Evolutionary conservation across 2,113 vertebrate species (phyloP).

Genomic region (Mustela nigripes): DNA sequence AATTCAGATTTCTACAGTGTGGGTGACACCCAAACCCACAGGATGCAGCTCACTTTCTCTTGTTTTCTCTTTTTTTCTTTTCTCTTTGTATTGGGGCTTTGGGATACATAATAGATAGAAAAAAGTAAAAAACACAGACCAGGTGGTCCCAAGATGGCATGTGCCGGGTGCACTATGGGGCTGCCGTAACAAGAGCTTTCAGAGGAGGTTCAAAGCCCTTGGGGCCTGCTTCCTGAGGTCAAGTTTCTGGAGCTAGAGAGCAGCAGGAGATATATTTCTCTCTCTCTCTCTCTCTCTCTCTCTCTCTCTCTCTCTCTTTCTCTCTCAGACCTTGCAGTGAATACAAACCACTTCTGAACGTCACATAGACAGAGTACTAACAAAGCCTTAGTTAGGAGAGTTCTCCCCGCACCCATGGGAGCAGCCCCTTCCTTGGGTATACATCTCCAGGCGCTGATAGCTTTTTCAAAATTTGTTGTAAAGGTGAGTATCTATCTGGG

Average conservation of each 20-base stretch:
- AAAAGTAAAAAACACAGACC: not conserved
- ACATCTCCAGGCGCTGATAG: not conserved
- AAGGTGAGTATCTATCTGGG: not conserved
- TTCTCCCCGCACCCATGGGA: not conserved
- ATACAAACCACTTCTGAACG: not conserved
- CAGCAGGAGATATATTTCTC: not conserved
- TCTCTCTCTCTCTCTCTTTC: not conserved
- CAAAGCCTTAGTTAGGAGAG: not conserved
- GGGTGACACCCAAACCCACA: not conserved
- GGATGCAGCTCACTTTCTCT: not conserved
- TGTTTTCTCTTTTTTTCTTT: not conserved
- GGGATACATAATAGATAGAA: not conserved
- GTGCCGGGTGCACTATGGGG: accelerated
- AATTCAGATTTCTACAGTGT: not conserved
- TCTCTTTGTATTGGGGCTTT: not conserved
- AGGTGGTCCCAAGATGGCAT: not conserved
- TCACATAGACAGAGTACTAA: not conserved
- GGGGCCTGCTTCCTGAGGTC: not conserved
- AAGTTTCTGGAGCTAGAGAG: not conserved
- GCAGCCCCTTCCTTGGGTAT: not conserved
- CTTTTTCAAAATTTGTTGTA: not conserved
- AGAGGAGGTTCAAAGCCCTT: not conserved
- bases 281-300: not conserved
- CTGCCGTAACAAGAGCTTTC: not conserved
- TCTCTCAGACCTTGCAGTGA: not conserved